phyloP scores from a whole-genome alignment of 2,888 invertebrate species.

The Neuroscelio doddi region DNA sequence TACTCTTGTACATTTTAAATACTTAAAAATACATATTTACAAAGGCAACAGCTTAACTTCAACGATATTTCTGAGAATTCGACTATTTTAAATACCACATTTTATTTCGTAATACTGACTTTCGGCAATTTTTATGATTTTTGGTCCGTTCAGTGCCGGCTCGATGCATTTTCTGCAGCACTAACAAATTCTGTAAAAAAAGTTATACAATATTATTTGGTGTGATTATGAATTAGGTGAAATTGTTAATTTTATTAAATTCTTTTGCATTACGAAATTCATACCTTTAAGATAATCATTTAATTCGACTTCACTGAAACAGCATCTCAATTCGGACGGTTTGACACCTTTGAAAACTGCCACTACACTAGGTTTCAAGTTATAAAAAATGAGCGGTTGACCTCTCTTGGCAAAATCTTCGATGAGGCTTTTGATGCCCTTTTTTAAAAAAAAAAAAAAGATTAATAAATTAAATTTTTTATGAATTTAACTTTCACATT shows the following conservation, averaged over 20 bases:
- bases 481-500: no score
- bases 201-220: not conserved
- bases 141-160: slow-evolving; percentile 29
- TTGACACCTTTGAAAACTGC: slow-evolving; percentile 76
- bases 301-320: slow-evolving; percentile 74
- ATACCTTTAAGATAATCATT: slow-evolving; percentile 74
- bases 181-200: slow-evolving; percentile 46
- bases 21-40: slow-evolving; percentile 40
- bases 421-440: slow-evolving; percentile 78
- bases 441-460: slow-evolving; percentile 53
- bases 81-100: slow-evolving; percentile 32
- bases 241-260: no score
- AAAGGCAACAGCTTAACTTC: slow-evolving; percentile 21
- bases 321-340: slow-evolving; percentile 75
- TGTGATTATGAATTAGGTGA: no score
- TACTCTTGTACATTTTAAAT: slow-evolving; percentile 13
- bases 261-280: no score
- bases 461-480: no score
- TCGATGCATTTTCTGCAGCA: slow-evolving; percentile 31
- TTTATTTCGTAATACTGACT: slow-evolving; percentile 37
- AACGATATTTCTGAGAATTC: slow-evolving; percentile 6
- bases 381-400: slow-evolving; percentile 76
- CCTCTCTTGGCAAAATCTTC: slow-evolving; percentile 76
- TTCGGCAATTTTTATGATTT: not conserved
- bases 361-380: slow-evolving; percentile 76